Evolutionary conservation across 2,797 vertebrate genomes (phyloP), one percentile per base, ranked within the genome.

Genomic region (Lithobates sylvaticus): DNA sequence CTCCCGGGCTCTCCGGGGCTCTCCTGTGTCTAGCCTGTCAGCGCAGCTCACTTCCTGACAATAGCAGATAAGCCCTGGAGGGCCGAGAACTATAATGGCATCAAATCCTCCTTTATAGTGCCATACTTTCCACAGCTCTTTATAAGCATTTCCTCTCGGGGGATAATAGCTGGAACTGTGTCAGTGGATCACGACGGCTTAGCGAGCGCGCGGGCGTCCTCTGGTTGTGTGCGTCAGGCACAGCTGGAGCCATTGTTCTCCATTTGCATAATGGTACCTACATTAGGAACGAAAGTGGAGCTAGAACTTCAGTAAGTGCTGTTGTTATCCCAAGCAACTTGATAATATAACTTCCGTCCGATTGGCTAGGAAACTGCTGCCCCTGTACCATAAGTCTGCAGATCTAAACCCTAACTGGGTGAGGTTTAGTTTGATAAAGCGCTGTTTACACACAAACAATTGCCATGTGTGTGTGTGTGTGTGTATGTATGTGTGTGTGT

Each of bases 11-110:
- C 61, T 12, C 61, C 26, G 3, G 0, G 44, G 12, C 10, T 47
- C 50, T 54, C 50, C 10, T 4, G 23, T 64, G 47, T 78, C 83
- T 36, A 27, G 58, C 54, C 27, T 39, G 50, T 85, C 76, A 65
- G 67, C 5, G 68, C 26, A 26, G 58, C 76, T 74, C 12, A n/a
- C 70, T 74, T 39, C 70, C 76, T 75, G 76, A 85, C 71, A 85
- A 80, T 78, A 80, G 84, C 71, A 42, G 84, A 85, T 85, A 75
- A 85, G 77, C 84, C 77, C 77, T 58, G 84, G 70, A 42, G 77
- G 77, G 44, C 70, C 36, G 69, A 72, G 83, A 10, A 16, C 21
- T 54, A 34, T 78, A 74, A 80, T 67, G 13, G 76, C 42, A 26
- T 74, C 39, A 85, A 74, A 65, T 80, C 84, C 84, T 47, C 68